phyloP scores from a whole-genome alignment of 2,113 vertebrate species.

The Monarcha castaneiventris region DNA sequence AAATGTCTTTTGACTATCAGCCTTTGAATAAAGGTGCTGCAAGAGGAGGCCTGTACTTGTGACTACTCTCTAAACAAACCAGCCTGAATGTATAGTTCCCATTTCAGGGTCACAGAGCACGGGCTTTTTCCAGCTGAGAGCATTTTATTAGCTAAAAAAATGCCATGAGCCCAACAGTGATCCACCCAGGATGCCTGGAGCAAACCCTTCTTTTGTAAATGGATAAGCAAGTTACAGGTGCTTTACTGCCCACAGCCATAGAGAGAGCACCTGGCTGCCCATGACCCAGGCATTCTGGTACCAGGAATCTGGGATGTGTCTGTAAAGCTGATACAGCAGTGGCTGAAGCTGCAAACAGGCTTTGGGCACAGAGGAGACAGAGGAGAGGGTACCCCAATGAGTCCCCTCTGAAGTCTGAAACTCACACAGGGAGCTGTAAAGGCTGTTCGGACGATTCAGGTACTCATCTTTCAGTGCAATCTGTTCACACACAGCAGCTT shows the following conservation, averaged over 20 bases:
- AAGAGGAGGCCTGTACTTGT: background rate
- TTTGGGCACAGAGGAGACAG: background rate
- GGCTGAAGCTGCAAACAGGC: background rate
- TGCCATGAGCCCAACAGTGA: background rate
- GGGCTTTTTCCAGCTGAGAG: background rate
- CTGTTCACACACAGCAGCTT: background rate
- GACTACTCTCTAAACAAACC: background rate
- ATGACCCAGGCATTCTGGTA: background rate
- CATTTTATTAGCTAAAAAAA: background rate
- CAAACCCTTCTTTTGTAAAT: background rate
- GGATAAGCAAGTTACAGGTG: accelerated
- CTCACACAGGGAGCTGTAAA: background rate
- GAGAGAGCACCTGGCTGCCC: accelerated
- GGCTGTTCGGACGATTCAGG: background rate
- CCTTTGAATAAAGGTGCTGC: background rate
- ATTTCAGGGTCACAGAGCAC: background rate
- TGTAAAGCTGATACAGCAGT: background rate
- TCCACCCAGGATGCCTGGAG: background rate
- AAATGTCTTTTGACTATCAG: background rate
- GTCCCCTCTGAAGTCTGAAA: background rate
- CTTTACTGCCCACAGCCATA: background rate
- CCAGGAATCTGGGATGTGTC: background rate
- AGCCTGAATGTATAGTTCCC: background rate
- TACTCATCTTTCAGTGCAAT: background rate
- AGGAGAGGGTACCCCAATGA: background rate